Conservation (phyloP, 2,797 vertebrate genomes). For the Etheostoma nigrum region DNA sequence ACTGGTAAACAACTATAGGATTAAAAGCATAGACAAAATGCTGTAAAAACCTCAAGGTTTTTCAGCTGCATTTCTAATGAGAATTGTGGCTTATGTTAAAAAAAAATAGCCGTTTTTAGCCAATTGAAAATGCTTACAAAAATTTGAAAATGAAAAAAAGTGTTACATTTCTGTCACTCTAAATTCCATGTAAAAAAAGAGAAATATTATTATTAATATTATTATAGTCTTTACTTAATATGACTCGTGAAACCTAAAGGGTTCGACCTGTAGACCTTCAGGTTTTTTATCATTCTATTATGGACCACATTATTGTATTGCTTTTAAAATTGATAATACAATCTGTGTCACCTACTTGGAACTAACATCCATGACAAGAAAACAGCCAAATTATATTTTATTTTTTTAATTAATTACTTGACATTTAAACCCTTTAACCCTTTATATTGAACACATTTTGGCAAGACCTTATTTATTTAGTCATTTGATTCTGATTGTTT, state of each 20-base stretch:
- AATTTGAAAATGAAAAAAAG: too few species aligned
- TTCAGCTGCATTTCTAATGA: neutral
- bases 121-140: neutral
- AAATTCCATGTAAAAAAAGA: neutral
- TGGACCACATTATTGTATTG: neutral
- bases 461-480: neutral
- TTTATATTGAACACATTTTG: neutral
- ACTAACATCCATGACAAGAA: neutral
- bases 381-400: neutral
- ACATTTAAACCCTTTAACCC: neutral
- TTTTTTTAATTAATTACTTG: neutral
- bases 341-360: neutral
- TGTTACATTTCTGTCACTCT: neutral
- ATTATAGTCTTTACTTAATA: neutral
- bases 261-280: neutral
- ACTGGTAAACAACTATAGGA: neutral
- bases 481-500: neutral
- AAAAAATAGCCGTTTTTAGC: neutral
- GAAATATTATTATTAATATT: neutral
- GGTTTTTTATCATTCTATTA: too few species aligned
- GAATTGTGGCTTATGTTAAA: neutral
- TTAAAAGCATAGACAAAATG: neutral
- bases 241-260: neutral
- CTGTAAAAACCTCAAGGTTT: neutral
- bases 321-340: too few species aligned